Conservation (phyloP, 2,797 vertebrate genomes). For the Gallinago stenura region DNA sequence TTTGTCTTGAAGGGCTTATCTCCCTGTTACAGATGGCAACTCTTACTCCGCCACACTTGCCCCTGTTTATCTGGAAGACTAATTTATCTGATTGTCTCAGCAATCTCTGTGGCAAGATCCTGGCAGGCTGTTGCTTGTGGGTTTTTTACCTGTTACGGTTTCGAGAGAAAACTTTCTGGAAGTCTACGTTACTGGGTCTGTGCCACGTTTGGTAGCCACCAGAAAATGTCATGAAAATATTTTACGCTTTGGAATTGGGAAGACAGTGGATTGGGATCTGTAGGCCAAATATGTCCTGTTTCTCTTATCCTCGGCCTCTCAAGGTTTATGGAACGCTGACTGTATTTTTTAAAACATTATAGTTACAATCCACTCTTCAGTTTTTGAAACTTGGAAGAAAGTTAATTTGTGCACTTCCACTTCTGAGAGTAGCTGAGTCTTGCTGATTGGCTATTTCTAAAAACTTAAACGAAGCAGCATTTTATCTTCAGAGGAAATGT, state of each 20-base stretch:
- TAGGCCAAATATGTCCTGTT: fast-evolving
- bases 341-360: not conserved
- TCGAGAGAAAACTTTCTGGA: not conserved
- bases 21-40: not conserved
- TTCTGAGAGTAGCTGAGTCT: not conserved
- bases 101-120: not conserved
- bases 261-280: not conserved
- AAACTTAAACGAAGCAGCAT: not conserved
- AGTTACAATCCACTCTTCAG: not conserved
- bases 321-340: not conserved
- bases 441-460: not conserved
- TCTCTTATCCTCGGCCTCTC: not conserved
- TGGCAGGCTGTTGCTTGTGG: not conserved
- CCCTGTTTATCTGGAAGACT: not conserved
- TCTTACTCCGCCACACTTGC: not conserved
- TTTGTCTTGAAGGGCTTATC: not conserved
- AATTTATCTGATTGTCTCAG: not conserved
- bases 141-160: not conserved
- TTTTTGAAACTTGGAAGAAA: not conserved
- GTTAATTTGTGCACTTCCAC: not conserved
- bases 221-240: not conserved
- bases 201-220: not conserved
- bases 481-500: not conserved
- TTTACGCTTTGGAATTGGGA: not conserved
- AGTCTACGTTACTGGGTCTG: not conserved